A percentile compares a stretch with the other conserved stretches of the same genome.
Conservation (phyloP, 1,140 invertebrate species). For the Pseudomyrmex sp. region DNA sequence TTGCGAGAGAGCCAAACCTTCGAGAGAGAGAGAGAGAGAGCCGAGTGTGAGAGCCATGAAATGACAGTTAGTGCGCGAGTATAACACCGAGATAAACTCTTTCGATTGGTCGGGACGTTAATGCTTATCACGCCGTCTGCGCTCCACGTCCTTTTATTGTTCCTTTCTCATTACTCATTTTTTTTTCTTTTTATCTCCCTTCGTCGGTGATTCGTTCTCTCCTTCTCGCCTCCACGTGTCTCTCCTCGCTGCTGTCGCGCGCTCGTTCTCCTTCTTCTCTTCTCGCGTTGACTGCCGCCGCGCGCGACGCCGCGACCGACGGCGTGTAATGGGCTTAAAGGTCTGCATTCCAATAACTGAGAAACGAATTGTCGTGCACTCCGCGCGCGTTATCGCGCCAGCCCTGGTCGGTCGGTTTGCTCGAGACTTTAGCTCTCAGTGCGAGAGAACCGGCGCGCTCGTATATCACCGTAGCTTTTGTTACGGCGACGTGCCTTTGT, state of each 20-base stretch:
- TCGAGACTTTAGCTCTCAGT: neutral
- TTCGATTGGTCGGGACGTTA: constrained; percentile 62
- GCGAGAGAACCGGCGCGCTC: constrained; percentile 46
- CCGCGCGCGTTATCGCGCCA: constrained; percentile 65
- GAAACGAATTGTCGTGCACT: constrained; percentile 73
- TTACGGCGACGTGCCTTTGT: constrained; percentile 76
- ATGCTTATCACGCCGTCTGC: constrained; percentile 60
- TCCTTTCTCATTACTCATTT: constrained; percentile 46
- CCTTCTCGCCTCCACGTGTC: neutral
- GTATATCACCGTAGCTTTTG: constrained; percentile 77
- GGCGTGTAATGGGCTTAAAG: constrained; percentile 52
- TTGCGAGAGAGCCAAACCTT: constrained; percentile 27
- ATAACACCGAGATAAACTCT: constrained; percentile 59
- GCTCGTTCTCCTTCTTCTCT: neutral
- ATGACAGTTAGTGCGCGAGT: constrained; percentile 57
- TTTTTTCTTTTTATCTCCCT: neutral
- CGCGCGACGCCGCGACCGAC: constrained; percentile 14
- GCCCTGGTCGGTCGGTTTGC: constrained; percentile 25
- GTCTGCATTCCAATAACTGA: constrained; percentile 65
- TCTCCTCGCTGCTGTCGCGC: neutral
- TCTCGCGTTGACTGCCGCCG: neutral
- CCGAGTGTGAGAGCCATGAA: constrained; percentile 43
- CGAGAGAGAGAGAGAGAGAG: neutral
- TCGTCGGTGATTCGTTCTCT: neutral
- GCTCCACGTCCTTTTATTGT: constrained; percentile 41